These are phyloP conservation scores for Temnothorax ravouxi DNA, from an alignment of 2,888 invertebrate species.

Conservation along the genomic window DNA sequence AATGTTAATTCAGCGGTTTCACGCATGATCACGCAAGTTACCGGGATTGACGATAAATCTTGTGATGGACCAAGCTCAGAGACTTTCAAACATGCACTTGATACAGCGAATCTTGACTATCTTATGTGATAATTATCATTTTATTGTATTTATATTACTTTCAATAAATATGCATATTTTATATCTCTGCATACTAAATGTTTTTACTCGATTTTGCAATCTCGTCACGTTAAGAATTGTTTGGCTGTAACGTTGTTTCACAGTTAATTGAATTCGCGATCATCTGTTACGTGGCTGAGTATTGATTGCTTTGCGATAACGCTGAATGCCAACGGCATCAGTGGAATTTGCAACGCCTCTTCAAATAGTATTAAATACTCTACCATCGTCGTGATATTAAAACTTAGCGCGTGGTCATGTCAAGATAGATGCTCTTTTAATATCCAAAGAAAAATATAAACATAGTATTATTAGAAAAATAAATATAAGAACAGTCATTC, in stretches of 20 bases:
- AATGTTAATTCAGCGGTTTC: slow-evolving; percentile 21
- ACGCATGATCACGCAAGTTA: slow-evolving; percentile 24
- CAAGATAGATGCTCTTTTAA: slow-evolving; percentile 2
- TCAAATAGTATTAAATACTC: slow-evolving; percentile 1
- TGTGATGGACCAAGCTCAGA: slow-evolving; percentile 53
- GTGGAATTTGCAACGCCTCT: not conserved
- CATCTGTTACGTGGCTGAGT: not conserved
- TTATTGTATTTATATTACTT: slow-evolving; percentile 75
- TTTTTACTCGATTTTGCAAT: slow-evolving; percentile 18
- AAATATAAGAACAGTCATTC: not conserved
- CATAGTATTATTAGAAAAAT: not conserved
- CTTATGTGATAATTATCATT: slow-evolving; percentile 63
- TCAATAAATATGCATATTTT: slow-evolving; percentile 77
- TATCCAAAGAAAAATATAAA: not conserved
- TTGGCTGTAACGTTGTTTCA: not conserved
- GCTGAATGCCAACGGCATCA: not conserved
- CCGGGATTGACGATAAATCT: slow-evolving; percentile 20
- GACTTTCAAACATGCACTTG: slow-evolving; percentile 57
- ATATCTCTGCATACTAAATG: slow-evolving; percentile 63
- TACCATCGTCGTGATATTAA: not conserved
- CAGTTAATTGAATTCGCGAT: slow-evolving; percentile 9
- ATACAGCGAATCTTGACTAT: slow-evolving; percentile 58
- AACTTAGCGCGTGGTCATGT: not conserved
- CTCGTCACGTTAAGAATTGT: not conserved
- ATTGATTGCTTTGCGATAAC: slow-evolving; percentile 20